Conservation (phyloP, 2,113 vertebrate species). For the Antechinus stuartii region DNA sequence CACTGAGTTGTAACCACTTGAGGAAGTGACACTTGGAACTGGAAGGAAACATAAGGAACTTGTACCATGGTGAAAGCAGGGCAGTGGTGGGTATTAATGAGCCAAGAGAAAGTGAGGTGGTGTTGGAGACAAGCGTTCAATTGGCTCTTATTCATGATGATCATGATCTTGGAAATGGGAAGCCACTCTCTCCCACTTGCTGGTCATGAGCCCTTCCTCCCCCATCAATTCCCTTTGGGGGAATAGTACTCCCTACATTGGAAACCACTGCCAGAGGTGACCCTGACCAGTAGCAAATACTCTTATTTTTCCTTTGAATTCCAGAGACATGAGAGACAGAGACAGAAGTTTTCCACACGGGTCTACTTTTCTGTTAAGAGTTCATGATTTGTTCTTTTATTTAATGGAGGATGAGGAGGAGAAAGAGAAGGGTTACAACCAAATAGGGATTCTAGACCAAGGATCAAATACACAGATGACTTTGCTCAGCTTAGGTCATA, state of each 20-base stretch:
- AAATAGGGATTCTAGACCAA: not conserved
- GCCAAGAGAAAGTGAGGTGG: not conserved
- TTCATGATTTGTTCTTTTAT: not conserved
- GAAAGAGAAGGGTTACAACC: not conserved
- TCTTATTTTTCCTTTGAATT: not conserved
- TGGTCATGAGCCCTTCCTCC: not conserved
- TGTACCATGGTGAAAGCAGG: not conserved
- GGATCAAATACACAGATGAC: not conserved
- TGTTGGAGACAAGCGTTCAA: not conserved
- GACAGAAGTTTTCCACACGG: not conserved
- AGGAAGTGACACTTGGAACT: not conserved
- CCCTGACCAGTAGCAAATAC: not conserved
- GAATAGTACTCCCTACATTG: not conserved
- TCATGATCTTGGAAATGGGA: not conserved
- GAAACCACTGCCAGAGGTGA: not conserved
- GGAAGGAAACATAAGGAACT: not conserved
- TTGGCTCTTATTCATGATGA: no score
- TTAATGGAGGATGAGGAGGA: not conserved
- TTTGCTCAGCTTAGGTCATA: not conserved
- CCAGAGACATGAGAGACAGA: not conserved
- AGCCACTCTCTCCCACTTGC: not conserved
- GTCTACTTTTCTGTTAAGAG: not conserved
- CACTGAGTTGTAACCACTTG: not conserved
- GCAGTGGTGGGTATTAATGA: not conserved
- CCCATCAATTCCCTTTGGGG: not conserved